Base-by-base conservation (phyloP, 1,140 invertebrate genomes). In the Hirudo medicinalis region DNA sequence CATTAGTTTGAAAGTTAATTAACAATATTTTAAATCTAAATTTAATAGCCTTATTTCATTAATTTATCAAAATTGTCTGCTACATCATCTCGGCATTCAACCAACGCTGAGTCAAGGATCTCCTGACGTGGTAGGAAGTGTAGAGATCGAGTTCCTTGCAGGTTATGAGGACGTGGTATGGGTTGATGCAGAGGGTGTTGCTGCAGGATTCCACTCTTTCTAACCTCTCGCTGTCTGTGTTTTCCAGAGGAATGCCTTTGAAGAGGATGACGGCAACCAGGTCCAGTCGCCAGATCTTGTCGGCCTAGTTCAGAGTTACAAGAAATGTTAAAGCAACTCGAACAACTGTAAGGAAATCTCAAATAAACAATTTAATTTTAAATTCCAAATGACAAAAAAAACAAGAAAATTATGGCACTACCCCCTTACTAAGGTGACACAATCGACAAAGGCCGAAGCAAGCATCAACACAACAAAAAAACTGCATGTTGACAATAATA, bases 191-290 rank as follows among this genome's bases (percentile, higher is more conserved):
- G 74, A 99, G 88, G 69, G 89, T 89, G 83, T 97, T 91, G 72
- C 91, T 87, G 81, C 96, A 99, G 79, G 97, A 93, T 0, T 90
- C 89, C 78, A 92, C 92, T 82, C 98, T 98, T 84, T 98, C 95
- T 74, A 99, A 85, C 67, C 96, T 85, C 83, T 99, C 96, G 19
- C 96, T 96, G 82, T 99, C 96, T 54, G 96, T 99, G 81, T 93
- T 97, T 86, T 99, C 96, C 76, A 99, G 84, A 49, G 96, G 96
- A 82, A 82, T 80, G 60, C 79, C 95, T 86, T 98, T 98, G 86
- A 99, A 99, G 72, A 99, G 86, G 78, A 99, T 98, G 79, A 99
- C 95, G 94, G 99, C 99, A 74, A 99, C 96, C 75, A 99, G 86
- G 84, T 99, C 96, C 79, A 99, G 84, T 72, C 96, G 87, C 96